Evolutionary conservation across 2,113 vertebrate genomes (phyloP).

Genomic region (Cyprinodon variegatus): DNA sequence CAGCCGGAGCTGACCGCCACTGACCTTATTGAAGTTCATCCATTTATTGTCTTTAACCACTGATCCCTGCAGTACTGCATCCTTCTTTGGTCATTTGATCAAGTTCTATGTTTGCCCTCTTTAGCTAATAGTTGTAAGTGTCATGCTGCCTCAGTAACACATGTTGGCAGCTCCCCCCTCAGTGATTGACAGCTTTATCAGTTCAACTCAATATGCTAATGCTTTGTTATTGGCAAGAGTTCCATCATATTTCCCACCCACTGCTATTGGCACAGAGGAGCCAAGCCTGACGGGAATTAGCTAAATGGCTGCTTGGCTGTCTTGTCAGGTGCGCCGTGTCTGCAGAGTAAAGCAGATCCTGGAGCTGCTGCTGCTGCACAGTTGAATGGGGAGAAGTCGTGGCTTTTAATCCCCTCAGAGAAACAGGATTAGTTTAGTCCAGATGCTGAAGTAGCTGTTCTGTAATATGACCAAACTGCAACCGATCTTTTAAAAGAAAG

Average conservation of each 20-base stretch:
- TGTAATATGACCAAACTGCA: not conserved
- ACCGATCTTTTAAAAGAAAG: not conserved
- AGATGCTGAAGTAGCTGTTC: not conserved
- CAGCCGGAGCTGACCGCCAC: too few relatives aligned
- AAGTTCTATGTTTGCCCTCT: not conserved
- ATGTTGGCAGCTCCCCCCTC: slow-evolving; percentile 19
- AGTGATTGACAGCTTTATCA: slow-evolving; percentile 68
- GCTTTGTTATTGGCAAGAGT: slow-evolving; percentile 51
- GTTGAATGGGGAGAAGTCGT: slow-evolving; percentile 1
- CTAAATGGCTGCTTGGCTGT: slow-evolving; percentile 37
- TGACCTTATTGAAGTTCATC: too few relatives aligned
- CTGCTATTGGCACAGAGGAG: slow-evolving; percentile 34
- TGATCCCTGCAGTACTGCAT: not conserved
- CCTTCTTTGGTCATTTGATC: not conserved
- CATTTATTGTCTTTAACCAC: too few relatives aligned
- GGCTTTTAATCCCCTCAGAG: slow-evolving; percentile 16
- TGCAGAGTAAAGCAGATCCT: slow-evolving; percentile 12
- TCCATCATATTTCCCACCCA: slow-evolving; percentile 40
- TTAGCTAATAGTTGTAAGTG: not conserved
- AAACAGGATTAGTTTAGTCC: not conserved
- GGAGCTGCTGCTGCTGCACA: slow-evolving; percentile 10
- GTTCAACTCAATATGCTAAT: slow-evolving; percentile 62
- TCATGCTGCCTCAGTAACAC: slow-evolving; percentile 5
- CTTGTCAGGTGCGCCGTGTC: slow-evolving; percentile 20
- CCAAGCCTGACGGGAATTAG: slow-evolving; percentile 40